Conservation (phyloP, 2,888 invertebrate genomes). For the Sylvicola fuscatus region DNA sequence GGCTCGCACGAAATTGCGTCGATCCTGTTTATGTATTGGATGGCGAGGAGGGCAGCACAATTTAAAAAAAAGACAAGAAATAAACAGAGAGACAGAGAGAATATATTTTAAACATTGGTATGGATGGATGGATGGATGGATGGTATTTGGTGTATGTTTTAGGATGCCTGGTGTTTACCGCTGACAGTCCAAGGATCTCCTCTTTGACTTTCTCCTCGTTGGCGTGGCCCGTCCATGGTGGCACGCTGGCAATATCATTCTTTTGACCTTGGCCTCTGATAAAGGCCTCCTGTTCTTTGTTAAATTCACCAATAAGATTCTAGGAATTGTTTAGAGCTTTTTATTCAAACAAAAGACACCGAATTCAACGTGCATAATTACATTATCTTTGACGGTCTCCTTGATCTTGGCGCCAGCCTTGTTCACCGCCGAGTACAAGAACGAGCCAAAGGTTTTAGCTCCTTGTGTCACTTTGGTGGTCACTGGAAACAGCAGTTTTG, state of each 20-base stretch:
- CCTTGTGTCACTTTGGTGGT: slow-evolving; percentile 77
- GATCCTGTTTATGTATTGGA: slow-evolving; percentile 39
- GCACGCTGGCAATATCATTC: slow-evolving; percentile 40
- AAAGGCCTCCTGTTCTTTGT: slow-evolving; percentile 92
- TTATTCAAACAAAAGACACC: not conserved
- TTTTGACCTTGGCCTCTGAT: slow-evolving; percentile 65
- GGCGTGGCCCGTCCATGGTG: slow-evolving; percentile 90
- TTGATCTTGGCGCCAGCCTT: slow-evolving; percentile 93
- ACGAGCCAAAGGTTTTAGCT: slow-evolving; percentile 78
- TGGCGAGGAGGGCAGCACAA: not conserved
- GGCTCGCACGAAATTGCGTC: slow-evolving; percentile 90
- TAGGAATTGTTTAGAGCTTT: slow-evolving; percentile 24
- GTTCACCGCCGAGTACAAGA: slow-evolving; percentile 87
- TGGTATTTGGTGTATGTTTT: not conserved
- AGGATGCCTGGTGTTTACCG: slow-evolving; percentile 31
- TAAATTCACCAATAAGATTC: slow-evolving; percentile 93
- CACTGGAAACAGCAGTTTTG: slow-evolving; percentile 30
- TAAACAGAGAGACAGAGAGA: too few relatives aligned
- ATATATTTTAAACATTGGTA: too few relatives aligned
- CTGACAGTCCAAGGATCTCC: slow-evolving; percentile 85
- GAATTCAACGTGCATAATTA: slow-evolving; percentile 29
- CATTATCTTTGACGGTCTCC: slow-evolving; percentile 90
- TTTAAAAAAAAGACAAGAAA: slow-evolving; percentile 1
- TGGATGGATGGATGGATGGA: too few relatives aligned
- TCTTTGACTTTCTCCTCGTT: slow-evolving; percentile 89